phyloP scores from a whole-genome alignment of 2,888 invertebrate genomes.

The Schizaphis graminum region DNA sequence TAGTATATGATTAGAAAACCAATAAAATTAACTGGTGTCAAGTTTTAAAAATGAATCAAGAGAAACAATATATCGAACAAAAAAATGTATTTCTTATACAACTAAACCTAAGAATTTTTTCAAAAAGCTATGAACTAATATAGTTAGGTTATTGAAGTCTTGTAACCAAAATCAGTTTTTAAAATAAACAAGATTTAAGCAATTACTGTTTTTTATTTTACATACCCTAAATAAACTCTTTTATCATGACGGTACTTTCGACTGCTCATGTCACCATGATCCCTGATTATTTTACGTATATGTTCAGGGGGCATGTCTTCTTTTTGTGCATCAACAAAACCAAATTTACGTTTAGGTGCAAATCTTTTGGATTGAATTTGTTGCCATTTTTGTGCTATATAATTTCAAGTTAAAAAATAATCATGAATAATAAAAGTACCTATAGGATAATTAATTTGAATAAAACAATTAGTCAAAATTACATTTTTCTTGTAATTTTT shows the following conservation, averaged over 20 bases:
- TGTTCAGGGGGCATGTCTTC: conserved; percentile 99
- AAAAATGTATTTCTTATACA: neutral
- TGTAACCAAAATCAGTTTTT: neutral
- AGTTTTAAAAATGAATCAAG: no score
- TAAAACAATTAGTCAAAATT: conserved; percentile 61
- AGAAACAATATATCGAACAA: no score
- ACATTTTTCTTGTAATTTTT: conserved; percentile 96
- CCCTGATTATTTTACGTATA: conserved; percentile 97
- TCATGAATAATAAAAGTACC: neutral
- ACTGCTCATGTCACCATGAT: conserved; percentile 99
- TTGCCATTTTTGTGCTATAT: conserved; percentile 94
- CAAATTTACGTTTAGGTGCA: conserved; percentile 98
- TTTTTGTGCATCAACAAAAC: conserved; percentile 98
- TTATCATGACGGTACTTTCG: conserved; percentile 99
- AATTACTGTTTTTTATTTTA: conserved; percentile 32
- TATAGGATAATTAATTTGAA: neutral
- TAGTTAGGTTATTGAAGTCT: neutral
- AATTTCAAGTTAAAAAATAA: conserved; percentile 58
- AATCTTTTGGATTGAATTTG: conserved; percentile 98
- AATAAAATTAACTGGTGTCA: no score
- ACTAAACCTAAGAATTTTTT: neutral
- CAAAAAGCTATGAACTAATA: neutral
- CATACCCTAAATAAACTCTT: conserved; percentile 92
- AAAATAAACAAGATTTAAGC: neutral
- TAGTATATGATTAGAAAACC: no score